Evolutionary conservation across 2,797 vertebrate genomes (phyloP), one percentile per base, ranked within the genome.

Genomic region (Rallus crepitans): DNA sequence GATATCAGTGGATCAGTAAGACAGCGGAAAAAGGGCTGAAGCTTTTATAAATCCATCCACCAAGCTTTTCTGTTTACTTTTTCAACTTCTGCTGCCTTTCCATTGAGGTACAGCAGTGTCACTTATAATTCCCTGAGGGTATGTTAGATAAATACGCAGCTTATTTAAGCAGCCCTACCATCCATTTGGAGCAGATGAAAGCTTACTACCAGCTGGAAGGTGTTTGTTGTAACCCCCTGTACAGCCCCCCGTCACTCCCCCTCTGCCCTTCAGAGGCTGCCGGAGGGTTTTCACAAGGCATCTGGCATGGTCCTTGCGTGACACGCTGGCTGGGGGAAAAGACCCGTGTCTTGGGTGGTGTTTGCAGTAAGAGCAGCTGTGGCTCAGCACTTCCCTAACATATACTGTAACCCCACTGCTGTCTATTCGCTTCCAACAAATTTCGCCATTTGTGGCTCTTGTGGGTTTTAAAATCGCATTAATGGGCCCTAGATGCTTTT

Each of bases 141-240:
- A 83, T 24, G 52, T 84, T 84, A 92, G 70, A 79, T 60, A 94
- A 94, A 95, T 31, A 78, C 20, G 30, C 37, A 79, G n/a, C 48
- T 90, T 75, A 56, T 81, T 91, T 72, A 88, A 95, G 85, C 59
- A 94, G 42, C 65, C 59, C 59, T 65, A 20, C 60, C 55, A 76
- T 70, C 70, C 63, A 12, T 79, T 60, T 50, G 33, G 65, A 84
- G 80, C 52, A 63, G 77, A 79, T 56, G 42, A 93, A 94, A 86
- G 18, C 66, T 95, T 86, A 39, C 80, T 69, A 81, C 35, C 87
- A 94, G 66, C 91, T 95, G 87, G 80, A 84, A 93, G 70, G 45
- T 60, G 68, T 66, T 94, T 93, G 63, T 21, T 73, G 52, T 33
- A 82, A 72, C 13, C 31, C n/a, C 4, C 30, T 33, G 35, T 61